Evolutionary conservation across 2,888 invertebrate species (phyloP).

Genomic region (Heliconius sara): DNA sequence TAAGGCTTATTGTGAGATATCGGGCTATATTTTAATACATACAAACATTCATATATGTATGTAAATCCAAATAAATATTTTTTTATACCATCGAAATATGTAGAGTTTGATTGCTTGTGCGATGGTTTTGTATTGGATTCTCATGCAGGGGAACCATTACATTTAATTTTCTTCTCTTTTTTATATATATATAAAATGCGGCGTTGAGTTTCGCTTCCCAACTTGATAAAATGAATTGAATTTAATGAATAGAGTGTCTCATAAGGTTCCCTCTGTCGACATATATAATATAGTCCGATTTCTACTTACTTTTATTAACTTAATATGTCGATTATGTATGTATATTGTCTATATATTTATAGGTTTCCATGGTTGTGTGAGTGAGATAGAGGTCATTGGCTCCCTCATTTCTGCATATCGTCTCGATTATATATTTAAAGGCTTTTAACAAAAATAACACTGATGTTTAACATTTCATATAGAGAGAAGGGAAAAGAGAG

Average conservation of each 20-base stretch:
- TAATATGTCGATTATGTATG: slow-evolving; percentile 19
- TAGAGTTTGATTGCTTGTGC: neutral
- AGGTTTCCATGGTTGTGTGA: slow-evolving; percentile 45
- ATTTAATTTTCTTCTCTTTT: neutral
- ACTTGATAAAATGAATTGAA: no score
- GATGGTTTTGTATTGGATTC: no score
- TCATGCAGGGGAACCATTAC: neutral
- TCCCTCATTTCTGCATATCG: slow-evolving; percentile 37
- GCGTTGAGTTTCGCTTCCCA: neutral
- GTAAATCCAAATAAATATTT: neutral
- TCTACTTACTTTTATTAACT: slow-evolving; percentile 28
- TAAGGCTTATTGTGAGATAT: slow-evolving; percentile 61
- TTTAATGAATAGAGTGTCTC: no score
- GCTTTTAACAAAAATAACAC: neutral
- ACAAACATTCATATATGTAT: neutral
- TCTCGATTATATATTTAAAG: slow-evolving; percentile 14
- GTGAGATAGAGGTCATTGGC: slow-evolving; percentile 43
- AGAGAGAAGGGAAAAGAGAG: neutral
- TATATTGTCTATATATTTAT: slow-evolving; percentile 14
- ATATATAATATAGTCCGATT: slow-evolving; percentile 10
- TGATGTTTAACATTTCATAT: neutral
- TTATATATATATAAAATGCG: neutral
- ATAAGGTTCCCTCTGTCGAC: neutral
- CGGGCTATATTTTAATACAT: slow-evolving; percentile 6
- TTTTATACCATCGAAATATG: neutral